Evolutionary conservation across 2,113 vertebrate genomes (phyloP).

Genomic region (Aythya baeri): DNA sequence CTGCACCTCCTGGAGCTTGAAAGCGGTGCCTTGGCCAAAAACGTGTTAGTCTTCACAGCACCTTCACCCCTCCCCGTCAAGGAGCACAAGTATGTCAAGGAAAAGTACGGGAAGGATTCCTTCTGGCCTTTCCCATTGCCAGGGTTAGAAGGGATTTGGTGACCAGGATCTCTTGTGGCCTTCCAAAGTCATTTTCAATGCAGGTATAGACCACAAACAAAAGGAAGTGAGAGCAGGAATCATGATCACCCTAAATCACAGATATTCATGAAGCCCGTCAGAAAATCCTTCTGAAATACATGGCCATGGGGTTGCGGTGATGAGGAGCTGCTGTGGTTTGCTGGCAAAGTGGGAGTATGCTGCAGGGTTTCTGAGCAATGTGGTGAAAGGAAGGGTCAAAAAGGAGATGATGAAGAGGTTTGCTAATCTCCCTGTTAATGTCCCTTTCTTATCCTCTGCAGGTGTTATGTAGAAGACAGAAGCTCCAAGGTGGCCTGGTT

Average conservation of each 20-base stretch:
- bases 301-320: not conserved
- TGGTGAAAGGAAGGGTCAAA: not conserved
- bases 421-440: not conserved
- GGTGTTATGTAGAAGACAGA: constrained; percentile 98
- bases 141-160: not conserved
- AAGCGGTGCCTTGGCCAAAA: not conserved
- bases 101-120: not conserved
- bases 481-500: constrained; percentile 98
- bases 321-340: not conserved
- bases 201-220: not conserved
- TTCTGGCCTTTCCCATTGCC: not conserved
- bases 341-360: not conserved
- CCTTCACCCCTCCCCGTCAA: not conserved
- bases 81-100: not conserved
- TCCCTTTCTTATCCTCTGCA: constrained; percentile 61
- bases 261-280: not conserved
- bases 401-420: not conserved
- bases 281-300: not conserved
- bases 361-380: not conserved
- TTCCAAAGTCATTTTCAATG: not conserved
- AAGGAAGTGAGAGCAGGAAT: not conserved
- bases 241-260: not conserved
- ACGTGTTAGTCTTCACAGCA: not conserved
- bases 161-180: not conserved
- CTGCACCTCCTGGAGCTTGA: not conserved